Conservation (phyloP, 2,888 invertebrate species). For the Empis livida region DNA sequence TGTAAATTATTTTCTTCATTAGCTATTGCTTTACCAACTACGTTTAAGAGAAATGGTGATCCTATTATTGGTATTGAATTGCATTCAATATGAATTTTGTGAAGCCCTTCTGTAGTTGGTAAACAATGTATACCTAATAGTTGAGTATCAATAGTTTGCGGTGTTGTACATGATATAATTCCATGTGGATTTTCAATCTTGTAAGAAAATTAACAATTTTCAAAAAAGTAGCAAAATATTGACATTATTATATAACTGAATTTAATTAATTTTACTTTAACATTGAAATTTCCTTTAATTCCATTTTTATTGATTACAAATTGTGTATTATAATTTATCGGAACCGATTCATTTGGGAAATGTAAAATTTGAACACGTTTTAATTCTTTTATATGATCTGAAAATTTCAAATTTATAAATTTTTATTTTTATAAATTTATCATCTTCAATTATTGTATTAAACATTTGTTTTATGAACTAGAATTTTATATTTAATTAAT, state of each 20-base stretch:
- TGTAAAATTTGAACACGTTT: slow-evolving; percentile 28
- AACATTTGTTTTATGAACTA: no score
- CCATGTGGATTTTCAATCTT: slow-evolving; percentile 27
- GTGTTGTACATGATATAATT: slow-evolving; percentile 14
- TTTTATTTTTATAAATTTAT: no score
- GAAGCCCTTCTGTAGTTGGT: slow-evolving; percentile 24
- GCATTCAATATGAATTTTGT: slow-evolving; percentile 30
- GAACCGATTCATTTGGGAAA: slow-evolving; percentile 29
- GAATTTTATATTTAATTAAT: no score
- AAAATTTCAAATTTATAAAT: slow-evolving; percentile 20
- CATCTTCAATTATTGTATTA: no score
- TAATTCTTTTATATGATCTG: slow-evolving; percentile 30
- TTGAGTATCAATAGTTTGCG: slow-evolving; percentile 27
- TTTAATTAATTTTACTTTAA: slow-evolving; percentile 18
- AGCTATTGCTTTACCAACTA: slow-evolving; percentile 21
- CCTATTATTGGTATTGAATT: slow-evolving; percentile 27
- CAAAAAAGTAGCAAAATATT: neutral
- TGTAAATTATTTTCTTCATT: slow-evolving; percentile 10
- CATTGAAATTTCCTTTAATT: slow-evolving; percentile 31
- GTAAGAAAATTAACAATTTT: neutral
- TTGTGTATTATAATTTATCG: slow-evolving; percentile 19
- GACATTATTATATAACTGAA: neutral
- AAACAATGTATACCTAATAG: slow-evolving; percentile 22
- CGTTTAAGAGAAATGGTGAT: slow-evolving; percentile 29
- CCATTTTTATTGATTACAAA: slow-evolving; percentile 30